Evolutionary conservation across 2,888 invertebrate genomes (phyloP), one percentile per base, ranked within the genome.

Genomic region (Scelioninae gen. 2): DNA sequence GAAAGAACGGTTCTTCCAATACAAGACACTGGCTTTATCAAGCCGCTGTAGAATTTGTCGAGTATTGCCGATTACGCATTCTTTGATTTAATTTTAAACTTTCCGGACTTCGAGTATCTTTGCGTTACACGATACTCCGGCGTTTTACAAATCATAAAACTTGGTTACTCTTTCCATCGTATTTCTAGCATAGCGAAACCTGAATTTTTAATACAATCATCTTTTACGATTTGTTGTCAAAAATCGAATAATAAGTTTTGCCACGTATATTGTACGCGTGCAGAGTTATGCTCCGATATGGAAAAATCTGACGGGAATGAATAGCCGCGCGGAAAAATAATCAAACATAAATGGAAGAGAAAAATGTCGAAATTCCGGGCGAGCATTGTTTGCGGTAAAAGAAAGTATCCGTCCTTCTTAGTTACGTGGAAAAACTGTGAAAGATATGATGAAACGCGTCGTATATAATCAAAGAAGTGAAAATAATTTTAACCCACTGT

Each of bases 401-500:
- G 43, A 18, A 55, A 55, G 28, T n/a, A n/a, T n/a, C 53, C 28
- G 22, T 55, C 55, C 39, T 11, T 18, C 58, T 64, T 48, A 52
- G 41, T 70, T 55, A 48, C 33, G 43, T 53, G 50, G 41, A 68
- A 55, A 33, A 63, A 57, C n/a, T 55, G 35, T 50, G 46, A 50
- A 55, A 41, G 43, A 58, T 60, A 55, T 48, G 61, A 39, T 31
- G 28, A 61, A 31, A 75, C 70, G 73, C 78, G 63, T 52, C 67
- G 72, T 75, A 76, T 75, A 78, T 80, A 79, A 79, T 78, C 79
- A 77, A 77, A 67, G 78, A 74, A 53, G 74, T 75, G 72, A 73
- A 76, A 75, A 76, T 76, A 77, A 78, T 76, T 50, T 68, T 65
- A 64, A 70, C 57, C 63, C 46, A 52, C 68, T 73, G 72, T 53